A percentile compares a stretch with the other conserved stretches of the same genome.
phyloP scores from a whole-genome alignment of 2,888 invertebrate genomes.

The Dascillus cervinus region DNA sequence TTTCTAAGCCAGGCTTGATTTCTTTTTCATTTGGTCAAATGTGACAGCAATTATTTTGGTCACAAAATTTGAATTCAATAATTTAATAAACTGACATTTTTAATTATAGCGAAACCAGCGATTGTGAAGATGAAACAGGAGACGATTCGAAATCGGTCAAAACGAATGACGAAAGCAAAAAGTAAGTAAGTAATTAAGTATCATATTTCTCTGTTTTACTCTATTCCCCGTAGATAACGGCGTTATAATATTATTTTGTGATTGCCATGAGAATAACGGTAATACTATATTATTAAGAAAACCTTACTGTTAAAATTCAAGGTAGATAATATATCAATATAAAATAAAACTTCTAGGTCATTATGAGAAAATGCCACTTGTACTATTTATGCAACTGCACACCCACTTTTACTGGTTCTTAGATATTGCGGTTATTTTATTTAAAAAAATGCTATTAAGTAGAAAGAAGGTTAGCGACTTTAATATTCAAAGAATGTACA shows the following conservation, averaged over 20 bases:
- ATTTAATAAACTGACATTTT: too few relatives aligned
- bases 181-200: slow-evolving; percentile 44
- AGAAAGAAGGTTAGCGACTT: slow-evolving; percentile 15
- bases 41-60: neutral
- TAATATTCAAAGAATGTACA: slow-evolving; percentile 13
- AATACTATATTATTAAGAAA: slow-evolving; percentile 23
- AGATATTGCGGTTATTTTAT: slow-evolving; percentile 3
- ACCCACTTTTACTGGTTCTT: slow-evolving; percentile 13
- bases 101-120: slow-evolving; percentile 48
- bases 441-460: slow-evolving; percentile 5
- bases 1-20: too few relatives aligned
- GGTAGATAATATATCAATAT: slow-evolving; percentile 26
- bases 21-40: too few relatives aligned
- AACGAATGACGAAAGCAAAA: slow-evolving; percentile 59
- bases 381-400: slow-evolving; percentile 21
- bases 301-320: slow-evolving; percentile 29
- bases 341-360: slow-evolving; percentile 25
- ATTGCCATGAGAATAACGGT: too few relatives aligned
- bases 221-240: too few relatives aligned
- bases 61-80: neutral
- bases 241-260: too few relatives aligned
- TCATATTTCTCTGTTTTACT: slow-evolving; percentile 3
- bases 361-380: slow-evolving; percentile 21
- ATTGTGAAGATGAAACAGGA: slow-evolving; percentile 59
- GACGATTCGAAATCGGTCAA: slow-evolving; percentile 62